Conservation (phyloP, 1,140 invertebrate genomes). For the Kradibia gibbosae region DNA sequence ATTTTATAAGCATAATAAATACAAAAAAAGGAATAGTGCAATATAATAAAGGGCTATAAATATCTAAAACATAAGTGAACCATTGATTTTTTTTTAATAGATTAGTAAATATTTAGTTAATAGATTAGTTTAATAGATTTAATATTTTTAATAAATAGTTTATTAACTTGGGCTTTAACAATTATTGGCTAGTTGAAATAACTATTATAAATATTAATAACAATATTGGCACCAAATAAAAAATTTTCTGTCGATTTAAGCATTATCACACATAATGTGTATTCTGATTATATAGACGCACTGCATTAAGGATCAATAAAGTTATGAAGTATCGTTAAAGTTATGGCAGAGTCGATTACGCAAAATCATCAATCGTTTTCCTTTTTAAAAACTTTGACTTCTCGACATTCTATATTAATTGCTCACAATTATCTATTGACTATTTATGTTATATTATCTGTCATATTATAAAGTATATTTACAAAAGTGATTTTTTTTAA, state of each 20-base stretch:
- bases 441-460: conserved; percentile 38
- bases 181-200: conserved; percentile 1
- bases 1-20: not conserved
- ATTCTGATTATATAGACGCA: conserved; percentile 45
- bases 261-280: conserved; percentile 27
- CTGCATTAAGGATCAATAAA: conserved; percentile 49
- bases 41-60: no score
- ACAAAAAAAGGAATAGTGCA: not conserved
- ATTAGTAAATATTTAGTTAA: no score
- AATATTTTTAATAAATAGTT: no score
- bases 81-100: conserved; percentile 23
- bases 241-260: conserved; percentile 13
- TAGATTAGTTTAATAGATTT: no score
- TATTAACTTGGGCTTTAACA: not conserved
- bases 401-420: not conserved
- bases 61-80: not conserved
- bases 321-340: conserved; percentile 48
- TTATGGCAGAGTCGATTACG: conserved; percentile 34
- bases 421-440: conserved; percentile 33
- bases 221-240: not conserved
- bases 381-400: conserved; percentile 10
- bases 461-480: conserved; percentile 39
- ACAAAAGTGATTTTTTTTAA: conserved; percentile 32
- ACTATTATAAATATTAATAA: conserved; percentile 32
- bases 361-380: conserved; percentile 36